Percentiles rank a stretch among this genome's conserved stretches.
These are phyloP conservation scores for Psettodes erumei DNA, from an alignment of 2,113 vertebrate species.

Conservation along the genomic window DNA sequence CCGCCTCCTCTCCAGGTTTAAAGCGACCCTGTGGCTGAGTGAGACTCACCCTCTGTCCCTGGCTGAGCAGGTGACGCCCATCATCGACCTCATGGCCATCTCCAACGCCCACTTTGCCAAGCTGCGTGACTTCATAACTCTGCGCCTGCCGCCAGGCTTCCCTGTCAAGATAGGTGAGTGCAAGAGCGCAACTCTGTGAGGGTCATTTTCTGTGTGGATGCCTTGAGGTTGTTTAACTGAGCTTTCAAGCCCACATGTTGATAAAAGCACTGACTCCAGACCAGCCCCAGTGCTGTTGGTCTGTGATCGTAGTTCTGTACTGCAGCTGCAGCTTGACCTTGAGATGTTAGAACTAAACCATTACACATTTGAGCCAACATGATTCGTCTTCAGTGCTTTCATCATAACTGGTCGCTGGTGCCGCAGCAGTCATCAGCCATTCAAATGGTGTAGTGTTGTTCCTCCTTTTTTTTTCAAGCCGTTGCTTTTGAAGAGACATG, in stretches of 20 bases:
- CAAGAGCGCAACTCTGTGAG: neutral
- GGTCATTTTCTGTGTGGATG: neutral
- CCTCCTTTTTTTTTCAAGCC: neutral
- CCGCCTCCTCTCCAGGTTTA: conserved; percentile 77
- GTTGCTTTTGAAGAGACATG: neutral
- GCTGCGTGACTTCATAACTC: conserved; percentile 86
- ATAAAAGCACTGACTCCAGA: neutral
- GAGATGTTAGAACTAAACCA: neutral
- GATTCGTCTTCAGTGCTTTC: neutral
- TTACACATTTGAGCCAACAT: no score
- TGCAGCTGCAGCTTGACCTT: neutral
- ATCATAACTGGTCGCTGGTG: neutral
- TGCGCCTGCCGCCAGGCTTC: conserved; percentile 84
- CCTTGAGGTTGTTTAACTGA: neutral
- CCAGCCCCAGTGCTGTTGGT: neutral
- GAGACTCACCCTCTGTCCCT: conserved; percentile 85
- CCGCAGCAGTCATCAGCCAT: neutral
- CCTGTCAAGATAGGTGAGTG: conserved; percentile 83
- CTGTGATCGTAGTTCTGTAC: neutral
- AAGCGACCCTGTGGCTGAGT: conserved; percentile 85
- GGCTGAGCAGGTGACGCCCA: conserved; percentile 86
- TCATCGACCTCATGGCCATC: conserved; percentile 89
- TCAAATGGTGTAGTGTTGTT: neutral
- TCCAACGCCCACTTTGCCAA: conserved; percentile 88
- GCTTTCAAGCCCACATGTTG: neutral